Percentiles rank a stretch among this genome's conserved stretches.
These are phyloP conservation scores for Callospermophilus lateralis DNA, from an alignment of 2,113 vertebrate genomes.

Conservation along the genomic window DNA sequence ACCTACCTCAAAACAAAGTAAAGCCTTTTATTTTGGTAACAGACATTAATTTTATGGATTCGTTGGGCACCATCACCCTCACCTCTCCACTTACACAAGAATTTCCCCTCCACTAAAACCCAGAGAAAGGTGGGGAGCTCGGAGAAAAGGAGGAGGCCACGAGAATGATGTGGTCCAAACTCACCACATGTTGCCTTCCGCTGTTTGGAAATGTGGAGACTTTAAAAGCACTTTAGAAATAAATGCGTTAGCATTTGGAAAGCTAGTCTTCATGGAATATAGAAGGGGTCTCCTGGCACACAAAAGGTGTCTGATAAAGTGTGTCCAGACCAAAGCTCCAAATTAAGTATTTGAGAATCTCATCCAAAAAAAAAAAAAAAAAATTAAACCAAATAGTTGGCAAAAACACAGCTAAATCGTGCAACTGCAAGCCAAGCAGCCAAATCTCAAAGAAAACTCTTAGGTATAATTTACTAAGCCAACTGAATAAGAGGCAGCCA, in stretches of 20 bases:
- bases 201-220: slow-evolving; percentile 6
- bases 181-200: slow-evolving; percentile 50
- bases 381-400: slow-evolving; percentile 74
- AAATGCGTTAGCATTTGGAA: slow-evolving; percentile 80
- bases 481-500: slow-evolving; percentile 80
- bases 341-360: slow-evolving; percentile 86
- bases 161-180: slow-evolving; percentile 17
- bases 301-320: slow-evolving; percentile 86
- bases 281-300: slow-evolving; percentile 84
- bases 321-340: slow-evolving; percentile 82
- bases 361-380: slow-evolving; percentile 78
- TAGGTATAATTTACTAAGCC: slow-evolving; percentile 84
- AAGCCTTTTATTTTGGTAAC: slow-evolving; percentile 62
- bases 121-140: neutral
- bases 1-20: slow-evolving; percentile 59
- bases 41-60: slow-evolving; percentile 53
- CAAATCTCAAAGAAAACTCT: slow-evolving; percentile 84
- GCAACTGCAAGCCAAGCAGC: slow-evolving; percentile 80
- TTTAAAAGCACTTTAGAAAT: slow-evolving; percentile 82
- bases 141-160: neutral
- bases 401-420: slow-evolving; percentile 83
- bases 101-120: slow-evolving; percentile 50
- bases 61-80: slow-evolving; percentile 5
- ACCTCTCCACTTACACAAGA: slow-evolving; percentile 63
- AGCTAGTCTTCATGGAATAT: slow-evolving; percentile 77